Base-by-base conservation (phyloP, 2,888 invertebrate genomes). In the Scrobipalpa atriplicella region DNA sequence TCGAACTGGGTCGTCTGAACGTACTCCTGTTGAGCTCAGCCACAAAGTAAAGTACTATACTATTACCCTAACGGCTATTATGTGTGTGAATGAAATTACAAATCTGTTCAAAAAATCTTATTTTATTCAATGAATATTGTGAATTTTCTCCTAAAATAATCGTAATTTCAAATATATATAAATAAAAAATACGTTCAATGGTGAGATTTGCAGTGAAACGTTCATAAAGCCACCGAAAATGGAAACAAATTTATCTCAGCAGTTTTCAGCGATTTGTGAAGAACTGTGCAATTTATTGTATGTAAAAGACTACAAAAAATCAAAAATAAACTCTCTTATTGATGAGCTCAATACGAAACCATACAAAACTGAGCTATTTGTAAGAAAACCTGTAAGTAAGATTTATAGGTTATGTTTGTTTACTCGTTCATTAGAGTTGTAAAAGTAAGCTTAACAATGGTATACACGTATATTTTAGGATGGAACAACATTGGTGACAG, bases 311-410 rank as follows among this genome's bases (percentile, higher is more conserved):
- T 93, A 87, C 65, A 92, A 93, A 72, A 89, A 89, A 76, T 80
- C 82, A 47, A 85, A 88, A 72, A 86, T 95, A 3, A 94, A 94
- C 75, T 80, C 84, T 54, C 80, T 93, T 16, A 86, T 96, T 62
- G 94, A 94, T 75, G 94, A 95, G 72, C 85, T 96, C 47, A 95
- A 95, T 80, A 87, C 93, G 0, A 84, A 95, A 62, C 94, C 95
- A 73, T 95, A 92, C 75, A 93, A 93, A 75, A 78, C 78, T 19
- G 84, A 91, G 67, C 73, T 90, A 66, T 87, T 92, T 76, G 85
- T 87, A n/a, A 80, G 85, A 66, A 87, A 87, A 78, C 85, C 92
- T 79, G 94, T 90, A 82, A 84, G 87, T 82, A 60, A 29, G 38
- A 8, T 21, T 62, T 69, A 60, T 66, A 75, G 73, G 74, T 75